These are phyloP conservation scores for Bombus huntii DNA, from an alignment of 1,140 invertebrate genomes.

Conservation along the genomic window DNA sequence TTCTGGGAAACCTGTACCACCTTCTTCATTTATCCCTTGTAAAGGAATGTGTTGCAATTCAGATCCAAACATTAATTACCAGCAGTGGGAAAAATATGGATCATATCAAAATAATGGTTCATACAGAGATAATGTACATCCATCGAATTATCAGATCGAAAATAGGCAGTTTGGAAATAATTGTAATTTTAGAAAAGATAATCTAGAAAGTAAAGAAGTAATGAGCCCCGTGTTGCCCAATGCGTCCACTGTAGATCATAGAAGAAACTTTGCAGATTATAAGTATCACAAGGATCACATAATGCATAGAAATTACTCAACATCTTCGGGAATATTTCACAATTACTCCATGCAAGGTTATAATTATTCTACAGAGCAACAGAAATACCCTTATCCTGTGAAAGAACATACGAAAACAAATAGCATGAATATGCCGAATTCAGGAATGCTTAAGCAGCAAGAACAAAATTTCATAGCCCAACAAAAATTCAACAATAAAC, in stretches of 20 bases:
- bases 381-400: conserved; percentile 76
- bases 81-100: conserved; percentile 77
- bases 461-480: conserved; percentile 69
- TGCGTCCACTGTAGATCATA: conserved; percentile 65
- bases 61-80: conserved; percentile 72
- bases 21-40: conserved; percentile 70
- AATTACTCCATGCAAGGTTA: conserved; percentile 77
- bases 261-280: conserved; percentile 73
- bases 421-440: conserved; percentile 61
- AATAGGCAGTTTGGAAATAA: conserved; percentile 71
- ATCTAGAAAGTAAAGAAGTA: conserved; percentile 68
- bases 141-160: conserved; percentile 64
- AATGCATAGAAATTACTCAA: conserved; percentile 70
- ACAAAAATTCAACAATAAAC: conserved; percentile 75
- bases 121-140: conserved; percentile 75
- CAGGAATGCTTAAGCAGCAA: conserved; percentile 75
- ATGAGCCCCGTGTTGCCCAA: conserved; percentile 39
- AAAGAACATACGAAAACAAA: conserved; percentile 72
- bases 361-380: conserved; percentile 73
- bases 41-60: conserved; percentile 78
- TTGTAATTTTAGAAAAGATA: conserved; percentile 73
- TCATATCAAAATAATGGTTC: conserved; percentile 71
- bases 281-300: conserved; percentile 75
- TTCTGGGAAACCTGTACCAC: conserved; percentile 61
- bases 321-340: conserved; percentile 67